Evolutionary conservation across 2,888 invertebrate species (phyloP).

Genomic region (Ophion ellenae): DNA sequence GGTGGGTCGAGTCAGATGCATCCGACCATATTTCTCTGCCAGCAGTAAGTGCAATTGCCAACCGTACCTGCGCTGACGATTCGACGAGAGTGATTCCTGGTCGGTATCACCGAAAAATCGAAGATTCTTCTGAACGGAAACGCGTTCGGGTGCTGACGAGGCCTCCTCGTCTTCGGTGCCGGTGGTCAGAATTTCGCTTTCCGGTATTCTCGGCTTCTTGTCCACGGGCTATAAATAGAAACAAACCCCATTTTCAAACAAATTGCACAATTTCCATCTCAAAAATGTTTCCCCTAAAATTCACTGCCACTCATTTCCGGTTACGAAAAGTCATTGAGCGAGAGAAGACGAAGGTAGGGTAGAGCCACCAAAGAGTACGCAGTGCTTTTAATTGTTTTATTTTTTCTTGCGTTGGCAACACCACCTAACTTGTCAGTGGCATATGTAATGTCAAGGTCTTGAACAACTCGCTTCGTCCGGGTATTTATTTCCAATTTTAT

Average conservation of each 20-base stretch:
- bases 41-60: constrained; percentile 1
- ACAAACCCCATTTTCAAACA: background rate
- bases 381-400: too few species aligned
- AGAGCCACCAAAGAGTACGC: too few species aligned
- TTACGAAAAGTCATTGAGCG: background rate
- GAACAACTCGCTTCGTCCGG: too few species aligned
- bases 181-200: constrained; percentile 83
- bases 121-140: constrained; percentile 87
- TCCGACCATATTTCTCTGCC: background rate
- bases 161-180: constrained; percentile 86
- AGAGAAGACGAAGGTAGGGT: too few species aligned
- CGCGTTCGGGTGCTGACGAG: constrained; percentile 80
- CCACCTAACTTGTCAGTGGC: too few species aligned
- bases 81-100: constrained; percentile 86
- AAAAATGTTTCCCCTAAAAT: background rate
- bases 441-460: too few species aligned
- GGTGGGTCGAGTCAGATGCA: too few species aligned
- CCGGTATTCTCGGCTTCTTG: constrained; percentile 81
- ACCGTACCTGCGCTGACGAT: constrained; percentile 79
- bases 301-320: too few species aligned
- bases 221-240: constrained; percentile 75
- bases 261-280: background rate
- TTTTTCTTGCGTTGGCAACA: too few species aligned
- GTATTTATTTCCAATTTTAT: too few species aligned
- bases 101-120: constrained; percentile 95